Evolutionary conservation across 1,140 invertebrate species (phyloP), one percentile per base, ranked within the genome.

Genomic region (Bathynomus jamesi): DNA sequence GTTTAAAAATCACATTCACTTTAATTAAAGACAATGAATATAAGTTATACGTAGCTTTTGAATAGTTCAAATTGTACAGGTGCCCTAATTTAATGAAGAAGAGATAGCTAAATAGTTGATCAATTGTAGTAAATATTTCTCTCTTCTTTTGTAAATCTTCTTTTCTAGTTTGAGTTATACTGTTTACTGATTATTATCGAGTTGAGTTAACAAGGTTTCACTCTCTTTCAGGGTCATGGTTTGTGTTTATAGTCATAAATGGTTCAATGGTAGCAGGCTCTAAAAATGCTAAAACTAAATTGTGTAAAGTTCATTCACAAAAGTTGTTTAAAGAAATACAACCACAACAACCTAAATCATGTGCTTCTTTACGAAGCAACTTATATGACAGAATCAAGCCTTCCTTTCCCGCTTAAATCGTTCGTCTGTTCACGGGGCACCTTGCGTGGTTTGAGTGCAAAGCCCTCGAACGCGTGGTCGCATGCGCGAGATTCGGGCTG

Each of bases 201-300:
- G 71, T 69, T 75, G 73, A 75, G 73, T 75, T 75, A 75, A 75
- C 73, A 75, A 75, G 73, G 73, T 75, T 75, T 75, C 73, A 75
- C 73, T 74, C 72, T 21, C 40, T 53, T 75, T 70, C 61, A 75
- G 73, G 73, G 73, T 75, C 73, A 71, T 71, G 73, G 73, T 69
- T 75, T 53, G 40, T 53, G 40, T n/a, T 21, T 74, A 74, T 70
- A 68, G 70, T 75, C 71, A 74, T 75, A 69, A 63, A 28, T 75
- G 73, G 73, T 75, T 75, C 73, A 65, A 61, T 75, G 73, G 73
- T 75, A 75, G 73, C 63, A 70, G 69, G 64, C 62, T 66, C 67
- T 32, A 60, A 40, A 67, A 65, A 53, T 53, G 40, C 40, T 70
- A 66, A 61, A 69, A 71, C 30, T 75, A 69, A 70, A 69, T 71